phyloP scores from a whole-genome alignment of 2,113 vertebrate genomes.

The Apteryx owenii region DNA sequence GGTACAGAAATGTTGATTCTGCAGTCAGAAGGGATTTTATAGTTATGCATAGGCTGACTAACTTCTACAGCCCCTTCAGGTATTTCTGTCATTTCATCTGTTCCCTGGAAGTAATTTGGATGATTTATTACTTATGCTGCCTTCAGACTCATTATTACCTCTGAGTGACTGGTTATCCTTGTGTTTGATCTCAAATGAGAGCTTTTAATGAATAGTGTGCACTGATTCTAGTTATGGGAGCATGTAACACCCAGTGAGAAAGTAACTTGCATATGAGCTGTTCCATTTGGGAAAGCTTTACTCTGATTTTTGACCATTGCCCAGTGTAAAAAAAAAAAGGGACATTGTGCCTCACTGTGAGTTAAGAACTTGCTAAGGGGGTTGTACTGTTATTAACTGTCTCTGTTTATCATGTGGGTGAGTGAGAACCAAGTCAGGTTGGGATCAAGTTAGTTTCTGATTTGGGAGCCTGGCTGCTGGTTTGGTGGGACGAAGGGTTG shows the following conservation, averaged over 20 bases:
- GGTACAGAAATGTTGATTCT: background rate
- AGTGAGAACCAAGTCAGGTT: background rate
- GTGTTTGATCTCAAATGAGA: conserved; percentile 4
- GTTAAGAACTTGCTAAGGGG: background rate
- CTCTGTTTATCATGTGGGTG: background rate
- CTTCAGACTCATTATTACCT: conserved; percentile 28
- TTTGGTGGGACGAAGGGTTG: background rate
- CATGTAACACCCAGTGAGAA: background rate
- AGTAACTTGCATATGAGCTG: background rate
- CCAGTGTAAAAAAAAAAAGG: background rate
- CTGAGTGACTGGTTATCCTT: background rate
- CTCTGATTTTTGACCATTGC: background rate
- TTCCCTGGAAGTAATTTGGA: conserved; percentile 11
- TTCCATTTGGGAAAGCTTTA: background rate
- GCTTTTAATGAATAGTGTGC: background rate
- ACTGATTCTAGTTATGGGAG: background rate
- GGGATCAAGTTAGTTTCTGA: background rate
- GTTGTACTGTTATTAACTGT: background rate
- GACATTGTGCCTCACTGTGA: background rate
- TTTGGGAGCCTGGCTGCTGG: background rate
- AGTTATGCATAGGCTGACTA: background rate
- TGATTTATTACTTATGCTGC: conserved; percentile 9
- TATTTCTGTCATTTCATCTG: conserved; percentile 23
- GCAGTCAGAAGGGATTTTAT: background rate
- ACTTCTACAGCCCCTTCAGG: background rate